A percentile compares a stretch with the other conserved stretches of the same genome.
Evolutionary conservation across 2,113 vertebrate genomes (phyloP).

Genomic region (Proteles cristata): DNA sequence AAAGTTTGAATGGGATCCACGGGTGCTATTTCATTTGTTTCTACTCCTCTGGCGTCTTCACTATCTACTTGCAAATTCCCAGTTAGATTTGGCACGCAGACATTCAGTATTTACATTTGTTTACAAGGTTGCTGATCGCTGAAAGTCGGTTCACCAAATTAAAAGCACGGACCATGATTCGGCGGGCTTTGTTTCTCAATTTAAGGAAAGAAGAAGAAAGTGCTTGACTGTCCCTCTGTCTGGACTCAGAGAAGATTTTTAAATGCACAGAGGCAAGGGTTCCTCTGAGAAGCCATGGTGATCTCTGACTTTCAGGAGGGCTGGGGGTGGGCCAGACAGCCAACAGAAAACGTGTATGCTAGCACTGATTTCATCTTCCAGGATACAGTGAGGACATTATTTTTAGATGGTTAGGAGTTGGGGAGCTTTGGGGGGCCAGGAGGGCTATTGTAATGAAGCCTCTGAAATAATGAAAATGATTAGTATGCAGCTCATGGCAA

Average conservation of each 20-base stretch:
- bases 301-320: neutral
- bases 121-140: neutral
- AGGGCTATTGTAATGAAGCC: conserved; percentile 14
- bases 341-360: neutral
- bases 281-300: neutral
- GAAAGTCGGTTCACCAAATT: neutral
- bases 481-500: neutral
- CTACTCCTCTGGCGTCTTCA: neutral
- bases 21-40: conserved; percentile 1
- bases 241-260: conserved; percentile 34
- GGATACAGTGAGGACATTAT: neutral
- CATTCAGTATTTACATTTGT: conserved; percentile 9
- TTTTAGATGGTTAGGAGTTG: conserved; percentile 10
- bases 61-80: conserved; percentile 4
- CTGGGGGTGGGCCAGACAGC: rapidly evolving
- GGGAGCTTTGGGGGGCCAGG: neutral
- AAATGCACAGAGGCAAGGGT: neutral
- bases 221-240: neutral
- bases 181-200: neutral
- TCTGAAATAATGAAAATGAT: conserved; percentile 54
- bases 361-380: conserved; percentile 17
- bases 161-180: neutral
- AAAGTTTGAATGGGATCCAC: neutral
- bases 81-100: neutral
- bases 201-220: neutral